Evolutionary conservation across 1,140 invertebrate genomes (phyloP).

Genomic region (Rhopalosiphum padi): DNA sequence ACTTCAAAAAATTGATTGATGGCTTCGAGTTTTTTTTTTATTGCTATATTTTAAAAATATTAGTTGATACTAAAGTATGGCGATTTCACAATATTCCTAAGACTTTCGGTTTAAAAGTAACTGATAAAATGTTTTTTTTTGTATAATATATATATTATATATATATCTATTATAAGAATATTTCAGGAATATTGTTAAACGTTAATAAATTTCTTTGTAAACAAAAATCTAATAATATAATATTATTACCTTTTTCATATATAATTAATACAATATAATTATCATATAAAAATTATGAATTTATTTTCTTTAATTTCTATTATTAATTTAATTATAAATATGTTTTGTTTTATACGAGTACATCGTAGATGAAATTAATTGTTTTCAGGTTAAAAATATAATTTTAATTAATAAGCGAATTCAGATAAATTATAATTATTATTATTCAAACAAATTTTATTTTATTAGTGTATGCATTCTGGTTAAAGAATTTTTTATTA

Average conservation of each 20-base stretch:
- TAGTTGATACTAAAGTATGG: not conserved
- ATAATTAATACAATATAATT: no score
- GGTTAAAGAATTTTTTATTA: not conserved
- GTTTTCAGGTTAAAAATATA: not conserved
- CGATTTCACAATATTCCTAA: not conserved
- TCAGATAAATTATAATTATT: not conserved
- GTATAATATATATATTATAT: no score
- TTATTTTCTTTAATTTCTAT: not conserved
- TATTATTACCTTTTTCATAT: not conserved
- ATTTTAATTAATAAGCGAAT: not conserved
- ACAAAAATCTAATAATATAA: not conserved
- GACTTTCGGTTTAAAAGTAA: not conserved
- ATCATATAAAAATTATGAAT: not conserved
- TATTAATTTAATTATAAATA: not conserved
- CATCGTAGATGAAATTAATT: not conserved
- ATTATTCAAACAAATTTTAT: not conserved
- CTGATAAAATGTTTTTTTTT: not conserved
- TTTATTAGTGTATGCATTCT: not conserved
- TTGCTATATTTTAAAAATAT: not conserved
- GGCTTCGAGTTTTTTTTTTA: not conserved
- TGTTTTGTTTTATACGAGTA: not conserved
- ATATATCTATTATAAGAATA: no score
- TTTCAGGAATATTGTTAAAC: not conserved
- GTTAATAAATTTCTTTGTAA: not conserved
- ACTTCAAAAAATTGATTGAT: not conserved